Evolutionary conservation across 2,888 invertebrate species (phyloP).

Genomic region (Autographa gamma): DNA sequence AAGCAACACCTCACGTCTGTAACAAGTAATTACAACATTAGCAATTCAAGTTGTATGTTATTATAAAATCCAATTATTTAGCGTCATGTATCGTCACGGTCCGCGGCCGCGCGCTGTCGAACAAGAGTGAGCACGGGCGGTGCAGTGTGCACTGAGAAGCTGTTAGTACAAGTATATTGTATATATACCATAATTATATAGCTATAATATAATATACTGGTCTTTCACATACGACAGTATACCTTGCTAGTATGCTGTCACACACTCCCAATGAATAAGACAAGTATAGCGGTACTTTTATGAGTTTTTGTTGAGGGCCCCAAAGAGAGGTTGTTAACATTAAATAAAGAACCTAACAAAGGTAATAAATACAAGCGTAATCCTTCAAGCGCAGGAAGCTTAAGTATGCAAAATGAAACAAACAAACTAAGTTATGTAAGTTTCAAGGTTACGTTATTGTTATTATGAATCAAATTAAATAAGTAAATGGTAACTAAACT

Average conservation of each 20-base stretch:
- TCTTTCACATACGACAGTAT: too few relatives aligned
- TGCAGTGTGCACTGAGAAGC: not conserved
- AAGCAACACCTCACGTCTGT: constrained; percentile 12
- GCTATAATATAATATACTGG: too few relatives aligned
- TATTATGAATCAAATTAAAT: not conserved
- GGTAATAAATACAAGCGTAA: not conserved
- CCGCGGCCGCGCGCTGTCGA: constrained; percentile 36
- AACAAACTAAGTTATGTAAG: not conserved
- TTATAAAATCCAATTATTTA: constrained; percentile 25
- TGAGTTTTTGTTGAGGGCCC: not conserved
- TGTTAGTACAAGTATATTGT: not conserved
- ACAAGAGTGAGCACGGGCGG: constrained; percentile 15
- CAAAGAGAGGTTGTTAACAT: not conserved
- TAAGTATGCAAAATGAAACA: not conserved
- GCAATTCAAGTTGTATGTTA: constrained; percentile 31
- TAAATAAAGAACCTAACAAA: not conserved
- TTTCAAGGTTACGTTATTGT: not conserved
- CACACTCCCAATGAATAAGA: too few relatives aligned
- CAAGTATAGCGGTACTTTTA: too few relatives aligned
- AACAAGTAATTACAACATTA: constrained; percentile 38
- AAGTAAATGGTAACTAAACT: not conserved
- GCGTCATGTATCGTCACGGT: constrained; percentile 45
- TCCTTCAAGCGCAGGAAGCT: constrained; percentile 2
- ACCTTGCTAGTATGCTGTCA: too few relatives aligned
- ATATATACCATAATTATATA: not conserved